Evolutionary conservation across 2,888 invertebrate genomes (phyloP).

Genomic region (Cataglyphis livida): DNA sequence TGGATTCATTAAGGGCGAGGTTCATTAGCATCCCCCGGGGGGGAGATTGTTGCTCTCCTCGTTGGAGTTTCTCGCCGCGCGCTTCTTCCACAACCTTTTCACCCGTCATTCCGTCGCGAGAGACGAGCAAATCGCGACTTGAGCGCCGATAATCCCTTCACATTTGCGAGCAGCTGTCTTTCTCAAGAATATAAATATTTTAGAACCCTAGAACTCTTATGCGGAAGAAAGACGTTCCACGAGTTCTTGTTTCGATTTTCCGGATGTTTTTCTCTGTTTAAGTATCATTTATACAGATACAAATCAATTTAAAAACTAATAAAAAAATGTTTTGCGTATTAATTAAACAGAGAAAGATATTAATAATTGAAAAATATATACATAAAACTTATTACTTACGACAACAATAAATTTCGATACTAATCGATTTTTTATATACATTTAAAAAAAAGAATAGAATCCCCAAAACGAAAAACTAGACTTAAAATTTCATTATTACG

Average conservation of each 20-base stretch:
- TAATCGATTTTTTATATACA: too few species aligned
- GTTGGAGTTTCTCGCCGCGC: conserved; percentile 51
- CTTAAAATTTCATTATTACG: neutral
- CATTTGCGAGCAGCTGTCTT: conserved; percentile 40
- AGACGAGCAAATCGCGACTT: neutral
- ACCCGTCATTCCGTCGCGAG: neutral
- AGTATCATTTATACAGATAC: neutral
- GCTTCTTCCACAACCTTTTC: conserved; percentile 11
- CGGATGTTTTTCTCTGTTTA: neutral
- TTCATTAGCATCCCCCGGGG: conserved; percentile 80
- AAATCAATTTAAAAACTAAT: neutral
- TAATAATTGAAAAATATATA: neutral
- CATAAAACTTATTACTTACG: neutral
- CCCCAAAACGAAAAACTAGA: too few species aligned
- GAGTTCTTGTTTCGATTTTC: neutral
- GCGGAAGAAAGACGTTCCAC: neutral
- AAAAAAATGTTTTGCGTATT: neutral
- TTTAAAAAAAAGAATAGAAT: too few species aligned
- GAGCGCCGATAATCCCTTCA: neutral
- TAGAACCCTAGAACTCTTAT: conserved; percentile 56
- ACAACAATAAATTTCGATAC: neutral
- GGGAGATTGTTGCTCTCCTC: conserved; percentile 61
- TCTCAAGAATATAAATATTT: conserved; percentile 75
- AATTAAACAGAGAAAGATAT: neutral
- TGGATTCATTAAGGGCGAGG: conserved; percentile 82